Conservation (phyloP, 2,797 vertebrate species). For the Leuciscus waleckii region DNA sequence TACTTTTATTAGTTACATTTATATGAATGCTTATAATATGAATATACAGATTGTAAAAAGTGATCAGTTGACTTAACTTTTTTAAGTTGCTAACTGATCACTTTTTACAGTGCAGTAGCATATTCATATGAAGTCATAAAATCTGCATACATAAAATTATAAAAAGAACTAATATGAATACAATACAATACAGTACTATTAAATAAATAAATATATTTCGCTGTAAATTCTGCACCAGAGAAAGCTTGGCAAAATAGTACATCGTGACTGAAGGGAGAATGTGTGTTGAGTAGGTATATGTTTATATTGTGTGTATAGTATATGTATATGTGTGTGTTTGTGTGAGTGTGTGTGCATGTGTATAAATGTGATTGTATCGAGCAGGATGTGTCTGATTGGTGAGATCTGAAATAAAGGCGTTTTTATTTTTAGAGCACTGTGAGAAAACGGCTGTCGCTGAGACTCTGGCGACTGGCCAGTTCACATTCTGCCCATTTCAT, state of each 20-base stretch:
- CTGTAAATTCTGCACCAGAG: neutral
- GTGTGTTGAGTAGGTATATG: neutral
- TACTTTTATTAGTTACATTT: neutral
- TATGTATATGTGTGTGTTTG: neutral
- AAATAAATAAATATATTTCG: neutral
- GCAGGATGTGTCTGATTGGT: conserved; percentile 33
- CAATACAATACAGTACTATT: neutral
- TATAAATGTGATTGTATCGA: neutral
- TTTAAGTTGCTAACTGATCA: no score
- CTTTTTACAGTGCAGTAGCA: neutral
- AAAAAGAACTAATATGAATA: neutral
- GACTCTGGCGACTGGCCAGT: conserved; percentile 49
- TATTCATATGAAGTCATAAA: neutral
- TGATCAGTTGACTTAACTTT: no score
- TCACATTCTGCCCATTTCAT: conserved; percentile 39
- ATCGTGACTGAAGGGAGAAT: neutral
- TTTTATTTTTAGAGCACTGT: conserved; percentile 57
- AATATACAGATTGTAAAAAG: neutral
- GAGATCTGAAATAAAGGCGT: conserved; percentile 40
- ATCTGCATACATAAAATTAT: neutral
- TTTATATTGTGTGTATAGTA: neutral
- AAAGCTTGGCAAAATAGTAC: neutral
- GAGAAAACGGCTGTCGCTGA: conserved; percentile 52
- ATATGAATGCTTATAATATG: neutral
- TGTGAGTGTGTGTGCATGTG: neutral